A percentile compares a stretch with the other conserved stretches of the same genome.
phyloP scores from a whole-genome alignment of 1,140 invertebrate genomes.

The Neodiprion virginianus region DNA sequence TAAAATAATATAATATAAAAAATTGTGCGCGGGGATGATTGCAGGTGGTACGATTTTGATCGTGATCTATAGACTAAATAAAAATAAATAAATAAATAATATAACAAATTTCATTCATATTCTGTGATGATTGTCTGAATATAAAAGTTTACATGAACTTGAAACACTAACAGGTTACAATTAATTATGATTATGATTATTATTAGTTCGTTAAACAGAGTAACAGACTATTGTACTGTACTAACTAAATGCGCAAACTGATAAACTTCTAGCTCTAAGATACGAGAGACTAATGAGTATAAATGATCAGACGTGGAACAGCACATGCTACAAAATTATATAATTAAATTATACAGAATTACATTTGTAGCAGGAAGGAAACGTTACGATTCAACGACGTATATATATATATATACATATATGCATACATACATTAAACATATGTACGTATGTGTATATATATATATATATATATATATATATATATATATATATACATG shows the following conservation, averaged over 20 bases:
- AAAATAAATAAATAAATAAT: constrained; percentile 28
- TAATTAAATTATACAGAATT: no score
- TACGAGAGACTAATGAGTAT: constrained; percentile 13
- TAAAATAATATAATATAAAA: background rate
- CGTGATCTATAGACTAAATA: background rate
- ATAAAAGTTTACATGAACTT: constrained; percentile 45
- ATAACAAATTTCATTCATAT: constrained; percentile 54
- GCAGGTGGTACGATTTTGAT: background rate
- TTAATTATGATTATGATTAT: constrained; percentile 40
- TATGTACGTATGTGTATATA: no score
- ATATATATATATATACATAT: no score
- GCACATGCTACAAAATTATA: no score
- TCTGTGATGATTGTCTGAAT: constrained; percentile 57
- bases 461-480: no score
- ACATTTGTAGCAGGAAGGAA: no score
- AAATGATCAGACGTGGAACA: background rate
- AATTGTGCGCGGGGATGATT: background rate
- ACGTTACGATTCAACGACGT: no score
- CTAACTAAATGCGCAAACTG: constrained; percentile 33
- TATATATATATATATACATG: no score
- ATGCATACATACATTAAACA: no score
- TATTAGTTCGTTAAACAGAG: constrained; percentile 20
- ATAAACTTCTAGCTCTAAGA: constrained; percentile 24
- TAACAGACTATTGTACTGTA: constrained; percentile 39
- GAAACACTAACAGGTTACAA: constrained; percentile 38